Evolutionary conservation across 1,140 invertebrate genomes (phyloP).

Genomic region (Lordiphosa clarofinis): DNA sequence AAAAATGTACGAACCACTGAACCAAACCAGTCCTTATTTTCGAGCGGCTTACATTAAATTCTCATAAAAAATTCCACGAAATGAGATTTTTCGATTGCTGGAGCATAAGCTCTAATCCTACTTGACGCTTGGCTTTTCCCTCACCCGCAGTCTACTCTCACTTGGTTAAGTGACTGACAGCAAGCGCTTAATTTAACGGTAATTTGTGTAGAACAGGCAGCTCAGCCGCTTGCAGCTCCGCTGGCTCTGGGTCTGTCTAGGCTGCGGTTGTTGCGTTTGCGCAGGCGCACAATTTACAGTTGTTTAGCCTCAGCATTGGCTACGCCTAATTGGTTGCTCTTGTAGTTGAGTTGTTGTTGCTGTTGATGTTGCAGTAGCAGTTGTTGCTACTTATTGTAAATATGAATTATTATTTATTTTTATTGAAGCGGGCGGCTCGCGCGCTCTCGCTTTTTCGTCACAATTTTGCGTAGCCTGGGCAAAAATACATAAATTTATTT

Average conservation of each 20-base stretch:
- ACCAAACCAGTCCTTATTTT: too few relatives aligned
- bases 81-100: not conserved
- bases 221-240: constrained; percentile 10
- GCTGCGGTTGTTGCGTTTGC: constrained; percentile 28
- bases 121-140: not conserved
- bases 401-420: constrained; percentile 73
- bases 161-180: constrained; percentile 38
- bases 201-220: constrained; percentile 54
- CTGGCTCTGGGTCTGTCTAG: constrained; percentile 4
- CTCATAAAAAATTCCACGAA: too few relatives aligned
- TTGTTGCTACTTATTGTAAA: constrained; percentile 53
- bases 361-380: constrained; percentile 17
- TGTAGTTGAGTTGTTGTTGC: constrained; percentile 21
- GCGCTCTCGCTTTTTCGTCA: constrained; percentile 40
- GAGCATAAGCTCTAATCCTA: not conserved
- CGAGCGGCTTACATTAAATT: too few relatives aligned
- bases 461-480: constrained; percentile 43
- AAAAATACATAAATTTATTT: constrained; percentile 58
- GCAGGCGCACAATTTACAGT: constrained; percentile 62
- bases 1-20: too few relatives aligned
- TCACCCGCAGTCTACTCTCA: constrained; percentile 2
- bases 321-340: constrained; percentile 59
- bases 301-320: constrained; percentile 41
- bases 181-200: constrained; percentile 63
- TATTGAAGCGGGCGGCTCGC: constrained; percentile 56